Evolutionary conservation across 2,888 invertebrate genomes (phyloP).

Genomic region (Amblyteles armatorius): DNA sequence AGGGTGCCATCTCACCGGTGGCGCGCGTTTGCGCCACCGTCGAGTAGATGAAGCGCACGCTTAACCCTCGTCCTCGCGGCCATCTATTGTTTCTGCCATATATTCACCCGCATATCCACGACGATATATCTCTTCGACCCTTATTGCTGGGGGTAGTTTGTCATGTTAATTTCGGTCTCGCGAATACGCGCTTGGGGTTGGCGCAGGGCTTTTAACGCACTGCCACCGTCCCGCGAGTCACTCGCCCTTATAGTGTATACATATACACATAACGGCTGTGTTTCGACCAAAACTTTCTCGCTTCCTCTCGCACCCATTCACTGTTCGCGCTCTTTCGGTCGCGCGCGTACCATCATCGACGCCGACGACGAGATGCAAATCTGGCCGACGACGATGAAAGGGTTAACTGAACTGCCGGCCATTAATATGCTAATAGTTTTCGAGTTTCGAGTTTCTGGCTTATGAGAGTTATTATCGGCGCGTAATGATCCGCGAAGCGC

Average conservation of each 20-base stretch:
- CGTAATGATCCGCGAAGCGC: conserved; percentile 84
- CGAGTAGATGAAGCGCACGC: conserved; percentile 65
- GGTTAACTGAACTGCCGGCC: conserved; percentile 84
- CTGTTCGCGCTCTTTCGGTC: conserved; percentile 60
- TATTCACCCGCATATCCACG: conserved; percentile 83
- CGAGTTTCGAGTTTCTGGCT: conserved; percentile 84
- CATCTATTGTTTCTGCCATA: conserved; percentile 83
- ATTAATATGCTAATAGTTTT: conserved; percentile 85
- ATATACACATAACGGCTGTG: conserved; percentile 8
- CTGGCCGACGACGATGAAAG: conserved; percentile 84
- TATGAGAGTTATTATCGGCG: conserved; percentile 83
- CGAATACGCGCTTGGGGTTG: conserved; percentile 75
- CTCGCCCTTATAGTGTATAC: conserved; percentile 19
- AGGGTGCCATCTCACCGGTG: conserved; percentile 41
- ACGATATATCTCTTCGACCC: conserved; percentile 84
- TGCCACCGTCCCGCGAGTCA: conserved; percentile 80
- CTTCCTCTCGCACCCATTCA: conserved; percentile 20
- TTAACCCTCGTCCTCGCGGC: conserved; percentile 71
- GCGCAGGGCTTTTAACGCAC: conserved; percentile 84
- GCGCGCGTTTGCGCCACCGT: conserved; percentile 44
- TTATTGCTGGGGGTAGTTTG: conserved; percentile 85
- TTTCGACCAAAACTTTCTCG: conserved; percentile 40
- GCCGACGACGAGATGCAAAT: conserved; percentile 81
- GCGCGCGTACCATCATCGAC: conserved; percentile 58
- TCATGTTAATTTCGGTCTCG: conserved; percentile 85